These are phyloP conservation scores for Rhea americana DNA, from an alignment of 2,113 vertebrate species.

Conservation along the genomic window DNA sequence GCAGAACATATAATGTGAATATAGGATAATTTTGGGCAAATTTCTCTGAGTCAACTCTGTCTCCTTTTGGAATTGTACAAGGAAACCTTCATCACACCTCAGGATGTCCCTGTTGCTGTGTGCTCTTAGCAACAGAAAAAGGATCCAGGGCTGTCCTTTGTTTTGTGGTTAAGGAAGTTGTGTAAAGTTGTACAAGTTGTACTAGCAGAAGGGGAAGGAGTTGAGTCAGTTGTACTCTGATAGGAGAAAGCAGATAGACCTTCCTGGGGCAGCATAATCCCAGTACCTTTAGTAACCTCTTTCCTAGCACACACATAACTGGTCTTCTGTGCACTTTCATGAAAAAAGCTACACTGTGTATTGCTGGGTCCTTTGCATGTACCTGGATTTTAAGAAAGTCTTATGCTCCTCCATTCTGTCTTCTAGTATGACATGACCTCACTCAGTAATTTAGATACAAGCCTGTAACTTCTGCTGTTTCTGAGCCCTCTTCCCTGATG, in stretches of 20 bases:
- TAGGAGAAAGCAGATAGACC: background rate
- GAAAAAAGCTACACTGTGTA: background rate
- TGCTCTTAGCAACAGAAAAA: background rate
- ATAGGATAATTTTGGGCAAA: background rate
- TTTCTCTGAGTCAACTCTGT: background rate
- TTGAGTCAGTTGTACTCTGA: background rate
- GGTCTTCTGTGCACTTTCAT: background rate
- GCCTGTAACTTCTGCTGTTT: background rate
- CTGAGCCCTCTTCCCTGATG: background rate
- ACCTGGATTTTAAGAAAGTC: background rate
- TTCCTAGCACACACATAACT: background rate
- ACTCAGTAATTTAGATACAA: background rate
- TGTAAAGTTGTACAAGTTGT: background rate
- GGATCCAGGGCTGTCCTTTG: background rate
- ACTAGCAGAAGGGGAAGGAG: background rate
- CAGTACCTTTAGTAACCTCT: background rate
- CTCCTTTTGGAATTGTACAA: background rate
- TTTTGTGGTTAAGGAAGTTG: background rate
- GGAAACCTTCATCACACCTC: background rate
- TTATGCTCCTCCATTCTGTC: background rate
- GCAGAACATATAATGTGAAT: background rate
- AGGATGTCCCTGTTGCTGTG: background rate
- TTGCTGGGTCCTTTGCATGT: background rate
- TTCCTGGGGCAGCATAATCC: background rate
- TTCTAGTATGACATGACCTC: background rate